Conservation (phyloP, 2,888 invertebrate genomes). For the Leucoma salicis region DNA sequence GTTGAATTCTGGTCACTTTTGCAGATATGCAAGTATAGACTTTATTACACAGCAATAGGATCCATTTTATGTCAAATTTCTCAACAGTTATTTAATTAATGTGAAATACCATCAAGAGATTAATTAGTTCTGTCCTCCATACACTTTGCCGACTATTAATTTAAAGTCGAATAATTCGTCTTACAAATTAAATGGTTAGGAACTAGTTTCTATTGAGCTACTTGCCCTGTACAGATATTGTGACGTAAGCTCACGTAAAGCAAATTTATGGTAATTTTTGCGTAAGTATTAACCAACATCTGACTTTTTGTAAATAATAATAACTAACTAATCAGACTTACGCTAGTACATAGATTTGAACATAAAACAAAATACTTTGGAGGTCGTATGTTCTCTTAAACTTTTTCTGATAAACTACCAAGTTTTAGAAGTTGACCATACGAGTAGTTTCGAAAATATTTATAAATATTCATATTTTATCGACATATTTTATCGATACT, state of each 20-base stretch:
- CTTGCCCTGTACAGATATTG: slow-evolving; percentile 41
- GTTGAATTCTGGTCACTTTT: slow-evolving; percentile 23
- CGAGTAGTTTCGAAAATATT: slow-evolving; percentile 71
- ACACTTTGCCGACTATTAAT: slow-evolving; percentile 72
- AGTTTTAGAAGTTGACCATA: slow-evolving; percentile 35
- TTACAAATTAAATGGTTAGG: slow-evolving; percentile 64
- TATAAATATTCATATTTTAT: slow-evolving; percentile 80
- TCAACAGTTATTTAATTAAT: slow-evolving; percentile 57
- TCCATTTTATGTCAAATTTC: slow-evolving; percentile 20
- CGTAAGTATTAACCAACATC: slow-evolving; percentile 48
- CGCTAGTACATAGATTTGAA: no score
- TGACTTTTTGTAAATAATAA: slow-evolving; percentile 47
- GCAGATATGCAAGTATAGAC: slow-evolving; percentile 24
- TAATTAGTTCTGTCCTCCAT: slow-evolving; percentile 73
- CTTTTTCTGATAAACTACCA: slow-evolving; percentile 13
- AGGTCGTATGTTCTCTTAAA: background rate
- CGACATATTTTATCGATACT: slow-evolving; percentile 80
- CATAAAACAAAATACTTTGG: background rate
- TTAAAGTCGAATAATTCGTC: slow-evolving; percentile 59
- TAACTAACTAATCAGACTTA: no score
- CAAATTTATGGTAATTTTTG: slow-evolving; percentile 58
- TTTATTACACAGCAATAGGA: slow-evolving; percentile 17
- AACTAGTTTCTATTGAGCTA: slow-evolving; percentile 55
- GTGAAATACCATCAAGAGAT: slow-evolving; percentile 66
- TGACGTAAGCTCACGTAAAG: slow-evolving; percentile 53